These are phyloP conservation scores for Hemicrepidius hirtus DNA, from an alignment of 2,888 invertebrate species.

Conservation along the genomic window DNA sequence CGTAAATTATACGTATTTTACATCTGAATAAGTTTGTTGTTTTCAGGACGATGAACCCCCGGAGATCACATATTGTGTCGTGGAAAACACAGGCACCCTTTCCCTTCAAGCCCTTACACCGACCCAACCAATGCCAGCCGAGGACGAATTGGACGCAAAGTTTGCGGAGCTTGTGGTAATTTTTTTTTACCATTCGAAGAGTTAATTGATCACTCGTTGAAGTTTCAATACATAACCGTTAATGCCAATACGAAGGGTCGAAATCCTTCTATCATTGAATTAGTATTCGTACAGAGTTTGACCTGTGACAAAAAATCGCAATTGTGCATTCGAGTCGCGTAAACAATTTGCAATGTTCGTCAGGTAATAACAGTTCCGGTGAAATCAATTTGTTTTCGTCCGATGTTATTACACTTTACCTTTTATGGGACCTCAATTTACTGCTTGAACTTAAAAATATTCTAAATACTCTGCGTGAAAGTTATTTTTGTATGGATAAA, in stretches of 20 bases:
- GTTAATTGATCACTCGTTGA: too few species aligned
- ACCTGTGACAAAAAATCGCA: slow-evolving; percentile 1
- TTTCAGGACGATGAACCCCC: slow-evolving; percentile 94
- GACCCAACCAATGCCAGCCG: slow-evolving; percentile 94
- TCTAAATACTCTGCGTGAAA: slow-evolving; percentile 42
- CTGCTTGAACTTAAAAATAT: slow-evolving; percentile 38
- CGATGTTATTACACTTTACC: slow-evolving; percentile 24
- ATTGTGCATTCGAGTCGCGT: slow-evolving; percentile 7
- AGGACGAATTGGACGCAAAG: slow-evolving; percentile 93
- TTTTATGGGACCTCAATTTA: slow-evolving; percentile 22
- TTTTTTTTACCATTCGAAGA: slow-evolving; percentile 66
- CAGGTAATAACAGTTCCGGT: slow-evolving; percentile 33
- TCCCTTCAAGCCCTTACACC: slow-evolving; percentile 92
- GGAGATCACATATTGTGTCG: slow-evolving; percentile 95
- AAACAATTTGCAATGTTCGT: slow-evolving; percentile 25
- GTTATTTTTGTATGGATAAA: slow-evolving; percentile 37
- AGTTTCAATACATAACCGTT: background rate
- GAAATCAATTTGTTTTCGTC: slow-evolving; percentile 41
- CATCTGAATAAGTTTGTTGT: background rate
- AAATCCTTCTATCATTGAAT: slow-evolving; percentile 6
- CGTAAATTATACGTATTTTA: too few species aligned
- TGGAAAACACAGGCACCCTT: slow-evolving; percentile 90
- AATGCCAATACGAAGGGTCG: background rate
- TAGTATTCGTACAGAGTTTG: background rate
- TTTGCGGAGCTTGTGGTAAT: slow-evolving; percentile 95